Evolutionary conservation across 2,797 vertebrate species (phyloP).

Genomic region (Micropoecilia bifurca): DNA sequence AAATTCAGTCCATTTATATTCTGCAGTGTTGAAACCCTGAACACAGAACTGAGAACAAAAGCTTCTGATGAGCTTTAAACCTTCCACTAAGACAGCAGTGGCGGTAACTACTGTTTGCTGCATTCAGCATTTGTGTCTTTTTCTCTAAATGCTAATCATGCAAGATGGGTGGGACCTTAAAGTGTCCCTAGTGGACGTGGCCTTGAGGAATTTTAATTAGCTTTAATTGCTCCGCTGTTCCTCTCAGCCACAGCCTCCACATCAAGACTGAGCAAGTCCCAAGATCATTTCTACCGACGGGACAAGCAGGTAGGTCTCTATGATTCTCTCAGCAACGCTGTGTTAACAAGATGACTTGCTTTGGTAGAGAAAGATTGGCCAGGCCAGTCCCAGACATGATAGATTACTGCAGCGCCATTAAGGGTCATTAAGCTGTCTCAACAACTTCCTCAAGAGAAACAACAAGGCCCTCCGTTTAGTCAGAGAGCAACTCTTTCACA

Average conservation of each 20-base stretch:
- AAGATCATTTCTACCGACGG: conserved; percentile 11
- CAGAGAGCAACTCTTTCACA: conserved; percentile 1
- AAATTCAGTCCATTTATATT: neutral
- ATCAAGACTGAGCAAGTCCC: conserved; percentile 23
- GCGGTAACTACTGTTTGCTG: neutral
- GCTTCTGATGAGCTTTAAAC: neutral
- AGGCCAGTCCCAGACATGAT: conserved; percentile 16
- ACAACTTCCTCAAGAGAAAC: conserved; percentile 31
- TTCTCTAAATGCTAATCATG: conserved; percentile 10
- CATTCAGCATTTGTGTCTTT: neutral
- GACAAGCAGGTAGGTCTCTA: conserved; percentile 48
- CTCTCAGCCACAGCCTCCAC: conserved; percentile 38
- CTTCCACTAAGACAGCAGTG: neutral
- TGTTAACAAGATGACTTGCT: neutral
- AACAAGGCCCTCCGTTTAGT: neutral
- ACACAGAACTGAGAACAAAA: neutral
- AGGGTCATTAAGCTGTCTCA: conserved; percentile 39
- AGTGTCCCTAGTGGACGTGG: conserved; percentile 34
- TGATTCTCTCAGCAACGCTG: neutral
- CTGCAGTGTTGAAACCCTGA: neutral
- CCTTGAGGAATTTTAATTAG: conserved; percentile 69
- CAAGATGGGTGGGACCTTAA: conserved; percentile 64
- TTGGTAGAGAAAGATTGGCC: neutral
- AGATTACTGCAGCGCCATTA: conserved; percentile 31
- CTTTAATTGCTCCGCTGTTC: conserved; percentile 59